Conservation (phyloP, 2,888 invertebrate species). For the Noctua comes region DNA sequence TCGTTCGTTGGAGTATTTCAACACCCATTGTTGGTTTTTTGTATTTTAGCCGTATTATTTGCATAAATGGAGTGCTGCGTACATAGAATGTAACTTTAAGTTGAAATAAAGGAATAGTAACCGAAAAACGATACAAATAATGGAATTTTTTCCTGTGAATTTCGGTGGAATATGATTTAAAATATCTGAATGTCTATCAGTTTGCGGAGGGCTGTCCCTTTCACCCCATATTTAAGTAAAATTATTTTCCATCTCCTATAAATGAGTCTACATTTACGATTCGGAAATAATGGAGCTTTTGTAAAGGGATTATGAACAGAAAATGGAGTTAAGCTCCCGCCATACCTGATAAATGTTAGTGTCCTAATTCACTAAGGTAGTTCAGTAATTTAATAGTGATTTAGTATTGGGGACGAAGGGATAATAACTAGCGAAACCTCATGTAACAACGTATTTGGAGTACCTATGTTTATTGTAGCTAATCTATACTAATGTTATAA, state of each 20-base stretch:
- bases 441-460: background rate
- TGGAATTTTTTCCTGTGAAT: too few species aligned
- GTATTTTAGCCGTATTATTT: too few species aligned
- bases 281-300: background rate
- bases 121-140: too few species aligned
- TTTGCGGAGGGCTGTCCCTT: too few species aligned
- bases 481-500: background rate
- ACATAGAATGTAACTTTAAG: too few species aligned
- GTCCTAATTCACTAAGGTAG: background rate
- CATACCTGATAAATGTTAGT: background rate
- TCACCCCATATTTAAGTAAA: background rate
- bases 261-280: background rate
- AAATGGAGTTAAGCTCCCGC: background rate
- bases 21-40: too few species aligned
- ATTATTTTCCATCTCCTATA: background rate
- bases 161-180: too few species aligned
- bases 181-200: too few species aligned
- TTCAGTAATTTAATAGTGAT: constrained; percentile 10
- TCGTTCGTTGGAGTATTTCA: too few species aligned
- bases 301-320: background rate
- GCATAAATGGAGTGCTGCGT: too few species aligned
- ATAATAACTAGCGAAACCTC: background rate
- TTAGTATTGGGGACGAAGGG: background rate
- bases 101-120: too few species aligned
- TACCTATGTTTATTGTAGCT: background rate